phyloP scores from a whole-genome alignment of 2,797 vertebrate genomes.

The Urosaurus nigricauda region DNA sequence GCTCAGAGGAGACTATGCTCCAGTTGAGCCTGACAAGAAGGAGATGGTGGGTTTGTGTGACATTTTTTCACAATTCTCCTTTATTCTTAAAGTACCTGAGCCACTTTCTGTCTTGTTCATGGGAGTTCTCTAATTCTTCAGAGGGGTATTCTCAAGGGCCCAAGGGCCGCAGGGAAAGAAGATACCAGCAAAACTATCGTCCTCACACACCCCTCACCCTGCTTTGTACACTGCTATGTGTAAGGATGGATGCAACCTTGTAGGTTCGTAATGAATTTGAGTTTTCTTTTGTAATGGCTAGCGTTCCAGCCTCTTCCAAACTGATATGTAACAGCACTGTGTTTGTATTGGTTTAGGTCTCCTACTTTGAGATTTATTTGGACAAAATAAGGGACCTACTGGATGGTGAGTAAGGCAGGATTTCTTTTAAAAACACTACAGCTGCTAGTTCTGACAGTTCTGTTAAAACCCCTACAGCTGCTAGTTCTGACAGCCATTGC shows the following conservation, averaged over 20 bases:
- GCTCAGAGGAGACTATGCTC: neutral
- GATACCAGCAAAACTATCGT: neutral
- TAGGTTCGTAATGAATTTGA: neutral
- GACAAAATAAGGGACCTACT: slow-evolving; percentile 95
- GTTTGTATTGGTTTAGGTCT: slow-evolving; percentile 84
- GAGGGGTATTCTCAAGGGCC: neutral
- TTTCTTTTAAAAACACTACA: neutral
- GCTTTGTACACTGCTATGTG: neutral
- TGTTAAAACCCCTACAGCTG: neutral
- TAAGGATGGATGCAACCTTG: too few relatives aligned
- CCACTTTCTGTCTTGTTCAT: neutral
- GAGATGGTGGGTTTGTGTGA: too few relatives aligned
- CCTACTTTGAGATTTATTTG: slow-evolving; percentile 97
- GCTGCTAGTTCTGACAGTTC: neutral
- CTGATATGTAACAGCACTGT: slow-evolving; percentile 26
- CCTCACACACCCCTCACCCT: too few relatives aligned
- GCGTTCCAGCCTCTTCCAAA: slow-evolving; percentile 24
- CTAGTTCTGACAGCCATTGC: neutral
- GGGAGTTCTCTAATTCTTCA: neutral
- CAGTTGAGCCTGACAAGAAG: neutral
- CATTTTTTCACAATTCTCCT: neutral
- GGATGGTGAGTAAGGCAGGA: slow-evolving; percentile 84
- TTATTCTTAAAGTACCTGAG: neutral
- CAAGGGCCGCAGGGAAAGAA: neutral
- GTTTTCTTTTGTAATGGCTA: neutral